Evolutionary conservation across 2,888 invertebrate genomes (phyloP), one percentile per base, ranked within the genome.

Genomic region (Troides helena): DNA sequence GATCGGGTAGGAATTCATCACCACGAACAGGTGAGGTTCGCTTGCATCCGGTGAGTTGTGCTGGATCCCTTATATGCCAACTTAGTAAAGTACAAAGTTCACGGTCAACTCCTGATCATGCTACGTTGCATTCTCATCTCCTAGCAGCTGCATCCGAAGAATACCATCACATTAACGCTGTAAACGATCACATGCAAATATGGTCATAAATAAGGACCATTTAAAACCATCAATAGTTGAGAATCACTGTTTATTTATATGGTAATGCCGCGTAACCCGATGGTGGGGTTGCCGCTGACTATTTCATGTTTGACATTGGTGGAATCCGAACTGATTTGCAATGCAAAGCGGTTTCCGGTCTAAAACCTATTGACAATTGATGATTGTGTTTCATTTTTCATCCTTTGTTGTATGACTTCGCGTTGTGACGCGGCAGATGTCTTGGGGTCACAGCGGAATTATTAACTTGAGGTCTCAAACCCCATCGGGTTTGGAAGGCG

Each of bases 231-330:
- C 88, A 84, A 90, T 90, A 87, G 85, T 88, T 88, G 80, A 81
- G 83, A 87, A 90, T 86, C 87, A 88, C 84, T 85, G 82, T 84
- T 87, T 90, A 91, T 92, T 91, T 89, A 90, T 89, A 92, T 92
- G 90, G 76, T 81, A 91, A 92, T 90, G 74, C 60, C 72, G 70
- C 62, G 78, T 85, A 85, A 85, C 85, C 87, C 85, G 65, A 67
- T 82, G 80, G 82, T 71, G 68, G 80, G 75, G 77, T 76, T 76
- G 74, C 73, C 67, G 70, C 72, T 65, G 70, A 50, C 59, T 65
- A 71, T 72, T 75, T 73, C 72, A 75, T 67, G 70, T 71, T 82
- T 88, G 88, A 88, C 89, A 85, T 84, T 86, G 88, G 81, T 87
- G 88, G 85, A 88, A 85, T 85, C 80, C 80, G 73, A 77, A 71